These are phyloP conservation scores for Strigops habroptila DNA, from an alignment of 2,113 vertebrate species.

Conservation along the genomic window DNA sequence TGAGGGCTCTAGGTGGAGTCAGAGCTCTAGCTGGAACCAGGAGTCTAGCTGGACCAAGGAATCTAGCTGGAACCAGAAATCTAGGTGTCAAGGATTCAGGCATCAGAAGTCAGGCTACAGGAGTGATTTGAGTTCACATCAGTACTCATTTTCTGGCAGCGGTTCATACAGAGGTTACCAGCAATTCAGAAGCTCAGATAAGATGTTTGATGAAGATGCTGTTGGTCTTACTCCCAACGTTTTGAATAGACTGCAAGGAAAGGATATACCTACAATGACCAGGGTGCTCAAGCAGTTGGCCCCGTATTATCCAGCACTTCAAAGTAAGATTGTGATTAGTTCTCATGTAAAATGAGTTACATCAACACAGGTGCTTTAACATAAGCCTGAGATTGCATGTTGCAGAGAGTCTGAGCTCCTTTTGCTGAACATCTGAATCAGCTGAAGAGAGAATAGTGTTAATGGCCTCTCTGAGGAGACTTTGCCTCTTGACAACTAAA, in stretches of 20 bases:
- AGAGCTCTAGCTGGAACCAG: not conserved
- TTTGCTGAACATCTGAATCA: not conserved
- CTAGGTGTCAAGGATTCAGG: not conserved
- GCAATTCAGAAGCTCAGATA: not conserved
- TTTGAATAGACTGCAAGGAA: not conserved
- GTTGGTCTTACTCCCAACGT: not conserved
- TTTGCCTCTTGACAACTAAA: not conserved
- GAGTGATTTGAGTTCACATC: not conserved
- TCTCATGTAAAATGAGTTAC: not conserved
- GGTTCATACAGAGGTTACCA: not conserved
- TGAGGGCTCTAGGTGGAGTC: not conserved
- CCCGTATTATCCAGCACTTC: constrained; percentile 18
- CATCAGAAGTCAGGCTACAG: not conserved
- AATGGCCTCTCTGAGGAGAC: not conserved
- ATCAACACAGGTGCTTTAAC: not conserved
- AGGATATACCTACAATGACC: constrained; percentile 5
- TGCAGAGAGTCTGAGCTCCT: not conserved
- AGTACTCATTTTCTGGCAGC: not conserved
- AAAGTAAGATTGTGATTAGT: constrained; percentile 27
- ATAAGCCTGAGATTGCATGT: not conserved
- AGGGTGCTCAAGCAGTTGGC: not conserved
- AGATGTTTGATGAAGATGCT: not conserved
- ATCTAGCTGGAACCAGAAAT: not conserved
- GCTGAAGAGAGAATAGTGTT: not conserved
- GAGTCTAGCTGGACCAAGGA: not conserved